phyloP scores from a whole-genome alignment of 1,140 invertebrate genomes.

The Trialeurodes vaporariorum region DNA sequence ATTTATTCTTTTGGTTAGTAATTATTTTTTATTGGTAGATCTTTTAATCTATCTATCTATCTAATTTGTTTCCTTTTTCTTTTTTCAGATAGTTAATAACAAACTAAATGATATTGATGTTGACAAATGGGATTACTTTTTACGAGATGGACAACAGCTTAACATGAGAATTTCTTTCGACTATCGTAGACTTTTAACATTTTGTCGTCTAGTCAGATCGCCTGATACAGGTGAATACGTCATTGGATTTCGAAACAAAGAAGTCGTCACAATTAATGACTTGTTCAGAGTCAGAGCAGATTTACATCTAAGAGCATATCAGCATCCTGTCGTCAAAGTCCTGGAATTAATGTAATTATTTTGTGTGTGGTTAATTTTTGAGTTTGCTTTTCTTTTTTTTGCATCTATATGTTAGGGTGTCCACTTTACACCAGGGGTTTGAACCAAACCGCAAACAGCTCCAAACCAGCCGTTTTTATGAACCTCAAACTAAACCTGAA shows the following conservation, averaged over 20 bases:
- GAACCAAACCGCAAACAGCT: background rate
- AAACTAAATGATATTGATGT: constrained; percentile 51
- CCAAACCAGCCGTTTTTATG: background rate
- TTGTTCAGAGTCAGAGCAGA: constrained; percentile 24
- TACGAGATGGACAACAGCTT: constrained; percentile 39
- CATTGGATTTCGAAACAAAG: constrained; percentile 24
- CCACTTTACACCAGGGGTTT: background rate
- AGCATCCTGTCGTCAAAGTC: constrained; percentile 22
- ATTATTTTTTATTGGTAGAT: no score
- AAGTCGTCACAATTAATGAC: constrained; percentile 20
- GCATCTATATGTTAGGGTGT: no score
- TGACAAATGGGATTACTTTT: constrained; percentile 59
- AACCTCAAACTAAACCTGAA: no score
- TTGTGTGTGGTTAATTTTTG: background rate
- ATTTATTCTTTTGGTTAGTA: no score
- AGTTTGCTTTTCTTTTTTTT: background rate
- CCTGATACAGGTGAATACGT: constrained; percentile 7
- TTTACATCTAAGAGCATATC: constrained; percentile 24
- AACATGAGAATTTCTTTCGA: constrained; percentile 23
- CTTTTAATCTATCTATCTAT: no score
- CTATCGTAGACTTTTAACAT: constrained; percentile 21
- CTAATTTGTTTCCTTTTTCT: no score
- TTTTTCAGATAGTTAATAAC: constrained; percentile 49
- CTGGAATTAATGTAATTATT: constrained; percentile 24
- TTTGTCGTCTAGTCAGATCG: constrained; percentile 16